Evolutionary conservation across 2,113 vertebrate species (phyloP).

Genomic region (Isichthys henryi): DNA sequence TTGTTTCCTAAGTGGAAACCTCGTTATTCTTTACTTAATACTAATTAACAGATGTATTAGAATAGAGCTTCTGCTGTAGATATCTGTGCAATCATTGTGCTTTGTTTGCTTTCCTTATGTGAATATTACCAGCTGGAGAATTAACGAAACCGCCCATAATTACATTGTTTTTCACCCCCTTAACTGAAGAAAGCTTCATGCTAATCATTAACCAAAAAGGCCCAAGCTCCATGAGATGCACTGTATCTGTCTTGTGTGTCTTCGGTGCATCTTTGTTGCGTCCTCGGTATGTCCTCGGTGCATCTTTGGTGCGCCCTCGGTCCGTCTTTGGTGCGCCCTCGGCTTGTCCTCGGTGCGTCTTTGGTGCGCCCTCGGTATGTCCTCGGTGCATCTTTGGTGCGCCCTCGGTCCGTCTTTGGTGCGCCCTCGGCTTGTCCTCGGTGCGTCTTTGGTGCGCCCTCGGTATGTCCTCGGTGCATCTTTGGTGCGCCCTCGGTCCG

Average conservation of each 20-base stretch:
- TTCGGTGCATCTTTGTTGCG: no score
- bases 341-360: no score
- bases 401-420: no score
- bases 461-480: no score
- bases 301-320: no score
- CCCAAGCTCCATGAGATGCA: neutral
- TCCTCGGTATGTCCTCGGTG: no score
- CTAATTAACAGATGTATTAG: constrained; percentile 50
- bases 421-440: no score
- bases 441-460: no score
- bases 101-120: constrained; percentile 56
- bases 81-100: constrained; percentile 58
- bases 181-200: neutral
- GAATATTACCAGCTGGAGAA: constrained; percentile 56
- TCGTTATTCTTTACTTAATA: constrained; percentile 61
- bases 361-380: no score
- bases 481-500: no score
- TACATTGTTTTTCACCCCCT: constrained; percentile 22
- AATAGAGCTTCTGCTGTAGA: constrained; percentile 48
- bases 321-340: no score
- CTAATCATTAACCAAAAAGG: neutral
- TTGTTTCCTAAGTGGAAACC: constrained; percentile 36
- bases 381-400: no score
- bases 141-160: constrained; percentile 32
- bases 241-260: neutral